Evolutionary conservation across 2,888 invertebrate species (phyloP).

Genomic region (Drosophila seclusa): DNA sequence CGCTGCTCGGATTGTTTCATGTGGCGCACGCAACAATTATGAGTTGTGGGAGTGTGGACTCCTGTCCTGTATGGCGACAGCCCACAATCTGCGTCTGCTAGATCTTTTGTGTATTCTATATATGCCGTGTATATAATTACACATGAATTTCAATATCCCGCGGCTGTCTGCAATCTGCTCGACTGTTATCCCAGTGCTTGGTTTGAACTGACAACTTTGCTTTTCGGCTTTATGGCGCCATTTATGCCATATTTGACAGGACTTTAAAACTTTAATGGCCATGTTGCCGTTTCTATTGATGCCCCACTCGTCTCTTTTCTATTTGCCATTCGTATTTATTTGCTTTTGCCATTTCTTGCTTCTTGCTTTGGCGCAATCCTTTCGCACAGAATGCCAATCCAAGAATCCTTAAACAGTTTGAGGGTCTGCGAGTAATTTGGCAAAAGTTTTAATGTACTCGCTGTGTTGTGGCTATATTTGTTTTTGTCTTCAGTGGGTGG

Average conservation of each 20-base stretch:
- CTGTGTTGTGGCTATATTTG: slow-evolving; percentile 61
- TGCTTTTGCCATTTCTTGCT: slow-evolving; percentile 18
- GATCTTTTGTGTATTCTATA: slow-evolving; percentile 16
- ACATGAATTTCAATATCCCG: slow-evolving; percentile 78
- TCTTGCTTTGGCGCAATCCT: slow-evolving; percentile 41
- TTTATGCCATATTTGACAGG: slow-evolving; percentile 43
- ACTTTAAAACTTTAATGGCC: slow-evolving; percentile 62
- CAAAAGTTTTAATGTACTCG: slow-evolving; percentile 74
- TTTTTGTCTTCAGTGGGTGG: slow-evolving; percentile 46
- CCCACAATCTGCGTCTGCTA: slow-evolving; percentile 8
- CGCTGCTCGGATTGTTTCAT: slow-evolving; percentile 68
- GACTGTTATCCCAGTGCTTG: slow-evolving; percentile 35
- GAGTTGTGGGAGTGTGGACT: slow-evolving; percentile 7
- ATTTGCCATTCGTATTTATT: slow-evolving; percentile 47
- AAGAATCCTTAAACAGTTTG: slow-evolving; percentile 16
- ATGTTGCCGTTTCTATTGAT: slow-evolving; percentile 22
- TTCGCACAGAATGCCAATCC: slow-evolving; percentile 10
- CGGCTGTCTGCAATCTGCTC: slow-evolving; percentile 39
- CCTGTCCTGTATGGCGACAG: neutral
- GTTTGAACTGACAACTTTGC: slow-evolving; percentile 24
- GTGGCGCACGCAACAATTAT: slow-evolving; percentile 52
- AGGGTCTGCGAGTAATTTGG: slow-evolving; percentile 47
- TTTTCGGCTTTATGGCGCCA: slow-evolving; percentile 45
- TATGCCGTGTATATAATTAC: slow-evolving; percentile 64
- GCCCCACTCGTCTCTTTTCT: slow-evolving; percentile 11